Evolutionary conservation across 2,113 vertebrate species (phyloP).

Genomic region (Pantherophis guttatus): DNA sequence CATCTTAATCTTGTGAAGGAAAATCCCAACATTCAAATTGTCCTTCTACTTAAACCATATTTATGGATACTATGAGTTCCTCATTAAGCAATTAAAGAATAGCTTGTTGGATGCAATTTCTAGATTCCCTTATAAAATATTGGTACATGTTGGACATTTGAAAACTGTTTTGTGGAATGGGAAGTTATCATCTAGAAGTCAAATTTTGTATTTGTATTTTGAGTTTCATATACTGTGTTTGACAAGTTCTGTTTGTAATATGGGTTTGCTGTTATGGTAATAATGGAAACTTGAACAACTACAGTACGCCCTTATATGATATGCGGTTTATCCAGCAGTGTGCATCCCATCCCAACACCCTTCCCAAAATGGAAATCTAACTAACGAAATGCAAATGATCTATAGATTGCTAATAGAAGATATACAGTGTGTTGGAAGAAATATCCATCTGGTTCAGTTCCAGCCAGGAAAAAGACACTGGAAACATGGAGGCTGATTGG

Average conservation of each 20-base stretch:
- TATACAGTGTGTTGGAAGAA: too few relatives aligned
- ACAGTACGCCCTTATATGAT: too few relatives aligned
- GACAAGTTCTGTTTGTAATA: too few relatives aligned
- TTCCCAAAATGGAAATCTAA: neutral
- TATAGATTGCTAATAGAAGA: neutral
- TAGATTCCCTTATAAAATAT: neutral
- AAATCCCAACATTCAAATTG: neutral
- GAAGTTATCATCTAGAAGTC: neutral
- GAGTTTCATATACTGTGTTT: neutral
- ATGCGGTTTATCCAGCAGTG: neutral
- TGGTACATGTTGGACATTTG: neutral
- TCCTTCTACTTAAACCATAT: neutral
- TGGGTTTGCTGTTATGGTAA: too few relatives aligned
- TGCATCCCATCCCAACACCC: neutral
- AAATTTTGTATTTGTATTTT: neutral
- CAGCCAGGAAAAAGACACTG: too few relatives aligned
- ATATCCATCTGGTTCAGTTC: too few relatives aligned
- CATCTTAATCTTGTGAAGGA: neutral
- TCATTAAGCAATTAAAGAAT: neutral
- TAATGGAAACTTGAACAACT: too few relatives aligned
- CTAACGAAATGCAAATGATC: neutral
- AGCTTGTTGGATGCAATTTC: neutral
- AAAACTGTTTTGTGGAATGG: neutral
- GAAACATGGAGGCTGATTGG: too few relatives aligned
- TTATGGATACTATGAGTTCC: neutral